These are phyloP conservation scores for Drosophila kurseongensis DNA, from an alignment of 1,140 invertebrate genomes.

Conservation along the genomic window DNA sequence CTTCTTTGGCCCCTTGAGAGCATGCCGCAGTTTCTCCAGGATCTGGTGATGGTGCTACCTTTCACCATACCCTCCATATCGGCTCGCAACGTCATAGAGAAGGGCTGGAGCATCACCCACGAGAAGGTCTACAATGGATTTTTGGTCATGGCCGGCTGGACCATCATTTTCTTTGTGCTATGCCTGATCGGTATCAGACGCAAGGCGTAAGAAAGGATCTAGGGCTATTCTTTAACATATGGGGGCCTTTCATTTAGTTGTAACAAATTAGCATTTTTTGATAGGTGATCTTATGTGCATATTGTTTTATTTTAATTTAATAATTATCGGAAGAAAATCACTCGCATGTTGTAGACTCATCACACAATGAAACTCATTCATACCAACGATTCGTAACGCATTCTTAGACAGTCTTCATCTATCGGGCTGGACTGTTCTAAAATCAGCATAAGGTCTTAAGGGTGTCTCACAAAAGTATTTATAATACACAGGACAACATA, in stretches of 20 bases:
- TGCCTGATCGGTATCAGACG: constrained; percentile 85
- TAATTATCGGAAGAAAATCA: constrained; percentile 77
- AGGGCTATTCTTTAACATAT: constrained; percentile 33
- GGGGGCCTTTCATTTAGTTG: constrained; percentile 35
- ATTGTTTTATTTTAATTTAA: constrained; percentile 79
- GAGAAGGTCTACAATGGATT: constrained; percentile 87
- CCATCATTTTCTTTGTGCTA: constrained; percentile 82
- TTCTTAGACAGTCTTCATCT: constrained; percentile 11
- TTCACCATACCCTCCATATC: constrained; percentile 89
- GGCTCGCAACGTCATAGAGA: constrained; percentile 87
- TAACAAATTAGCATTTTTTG: constrained; percentile 70
- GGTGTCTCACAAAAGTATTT: constrained; percentile 74
- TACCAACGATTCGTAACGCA: constrained; percentile 36
- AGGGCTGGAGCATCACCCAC: constrained; percentile 86
- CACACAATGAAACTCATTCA: constrained; percentile 40
- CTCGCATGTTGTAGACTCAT: constrained; percentile 74
- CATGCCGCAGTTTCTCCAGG: constrained; percentile 87
- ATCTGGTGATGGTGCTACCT: constrained; percentile 87
- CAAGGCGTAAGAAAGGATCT: constrained; percentile 66
- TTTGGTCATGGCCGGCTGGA: constrained; percentile 87
- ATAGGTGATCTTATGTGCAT: constrained; percentile 72
- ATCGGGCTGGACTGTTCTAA: constrained; percentile 17
- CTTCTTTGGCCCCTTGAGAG: constrained; percentile 96
- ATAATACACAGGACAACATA: constrained; percentile 56
- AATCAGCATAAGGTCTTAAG: constrained; percentile 64